Base-by-base conservation (phyloP, 2,888 invertebrate genomes). In the Uloborus plumipes region DNA sequence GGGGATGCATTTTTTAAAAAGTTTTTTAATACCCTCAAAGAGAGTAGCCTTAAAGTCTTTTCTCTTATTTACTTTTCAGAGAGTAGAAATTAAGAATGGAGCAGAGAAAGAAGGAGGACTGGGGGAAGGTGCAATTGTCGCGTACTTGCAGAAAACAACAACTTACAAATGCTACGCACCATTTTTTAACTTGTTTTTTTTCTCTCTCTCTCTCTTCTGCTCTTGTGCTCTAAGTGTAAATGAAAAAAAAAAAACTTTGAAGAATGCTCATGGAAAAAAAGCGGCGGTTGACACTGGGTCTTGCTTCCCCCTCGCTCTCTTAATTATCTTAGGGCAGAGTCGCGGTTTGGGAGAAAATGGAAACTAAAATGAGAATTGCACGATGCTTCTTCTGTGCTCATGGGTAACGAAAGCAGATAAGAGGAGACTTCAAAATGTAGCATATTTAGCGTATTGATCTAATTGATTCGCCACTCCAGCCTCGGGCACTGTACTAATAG, bases 381-480 rank as follows among this genome's bases (percentile, higher is more conserved):
- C 18, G n/a, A 20, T 55, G n/a, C 4, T 55, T 55, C 20, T 20
- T 55, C 55, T 55, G n/a, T 20, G 55, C 55, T 55, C 20, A 20
- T 18, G 55, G n/a, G 18, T 18, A 20, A 55, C 20, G 55, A 55
- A 20, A 20, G 81, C 65, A 72, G 74, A 74, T 69, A 20, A 58
- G 39, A 65, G 65, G 58, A 26, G 59, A 47, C 74, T 81, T 70
- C 69, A 81, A 81, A 81, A 82, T 76, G 81, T 66, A 82, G 81
- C 81, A 75, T 82, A 76, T 82, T 82, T 82, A 82, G 61, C 65
- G 75, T 76, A 82, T 82, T 72, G 81, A 82, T 82, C 76, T 82
- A 82, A 82, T 82, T 82, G 81, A 82, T 82, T 82, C 75, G 39
- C 51, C 66, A 66, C 75, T 55, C 69, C 20, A 11, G 22, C 80